Percentiles rank a stretch among this genome's conserved stretches.
Conservation (phyloP, 2,797 vertebrate genomes). For the Hirundo rustica region DNA sequence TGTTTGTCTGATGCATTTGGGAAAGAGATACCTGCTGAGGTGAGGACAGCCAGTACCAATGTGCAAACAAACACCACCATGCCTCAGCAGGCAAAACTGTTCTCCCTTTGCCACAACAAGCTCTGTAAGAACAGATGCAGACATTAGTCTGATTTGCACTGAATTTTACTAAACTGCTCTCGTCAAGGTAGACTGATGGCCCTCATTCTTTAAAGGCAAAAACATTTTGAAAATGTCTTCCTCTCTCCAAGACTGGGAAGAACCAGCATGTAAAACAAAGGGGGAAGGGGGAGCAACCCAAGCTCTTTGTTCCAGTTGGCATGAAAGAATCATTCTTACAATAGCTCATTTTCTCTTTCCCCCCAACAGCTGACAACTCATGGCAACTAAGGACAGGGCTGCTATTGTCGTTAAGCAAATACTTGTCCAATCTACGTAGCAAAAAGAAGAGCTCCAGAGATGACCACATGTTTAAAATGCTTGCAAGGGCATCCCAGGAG, state of each 20-base stretch:
- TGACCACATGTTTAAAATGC: conserved; percentile 47
- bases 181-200: background rate
- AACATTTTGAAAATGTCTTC: background rate
- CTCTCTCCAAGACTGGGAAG: conserved; percentile 40
- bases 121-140: background rate
- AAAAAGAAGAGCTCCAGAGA: conserved; percentile 54
- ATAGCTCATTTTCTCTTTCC: conserved; percentile 61
- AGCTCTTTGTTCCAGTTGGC: conserved; percentile 67
- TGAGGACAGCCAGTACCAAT: background rate
- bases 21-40: background rate
- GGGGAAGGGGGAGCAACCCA: conserved; percentile 33
- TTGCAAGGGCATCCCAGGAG: conserved; percentile 44
- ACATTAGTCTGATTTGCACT: background rate
- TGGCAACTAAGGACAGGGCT: conserved; percentile 68
- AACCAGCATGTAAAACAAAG: conserved; percentile 62
- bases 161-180: background rate
- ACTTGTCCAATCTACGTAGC: conserved; percentile 57
- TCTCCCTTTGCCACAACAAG: background rate
- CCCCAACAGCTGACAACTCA: conserved; percentile 66
- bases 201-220: conserved; percentile 7
- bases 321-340: conserved; percentile 60
- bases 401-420: conserved; percentile 65
- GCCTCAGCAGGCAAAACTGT: background rate
- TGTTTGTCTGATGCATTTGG: background rate
- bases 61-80: background rate